Evolutionary conservation across 2,797 vertebrate species (phyloP).

Genomic region (Triplophysa bombifrons): DNA sequence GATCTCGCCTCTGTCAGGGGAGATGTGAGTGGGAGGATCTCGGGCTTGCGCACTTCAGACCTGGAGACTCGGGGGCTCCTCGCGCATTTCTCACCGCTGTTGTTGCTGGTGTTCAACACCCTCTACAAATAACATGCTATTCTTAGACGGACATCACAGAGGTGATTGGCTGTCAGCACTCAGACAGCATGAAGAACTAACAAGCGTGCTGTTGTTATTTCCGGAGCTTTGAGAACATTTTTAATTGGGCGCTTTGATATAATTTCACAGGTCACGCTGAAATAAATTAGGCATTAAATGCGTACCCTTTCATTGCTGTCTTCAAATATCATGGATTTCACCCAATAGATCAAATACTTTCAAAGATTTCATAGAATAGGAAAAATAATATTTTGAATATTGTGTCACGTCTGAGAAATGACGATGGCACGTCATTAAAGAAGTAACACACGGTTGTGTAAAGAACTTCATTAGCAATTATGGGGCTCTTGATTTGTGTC

Average conservation of each 20-base stretch:
- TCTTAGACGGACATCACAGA: conserved; percentile 45
- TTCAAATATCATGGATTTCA: conserved; percentile 27
- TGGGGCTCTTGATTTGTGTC: conserved; percentile 29
- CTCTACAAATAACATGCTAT: conserved; percentile 46
- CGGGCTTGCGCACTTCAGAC: conserved; percentile 45
- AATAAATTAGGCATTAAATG: conserved; percentile 16
- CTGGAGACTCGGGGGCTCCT: conserved; percentile 44
- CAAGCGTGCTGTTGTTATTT: conserved; percentile 25
- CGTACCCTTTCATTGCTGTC: background rate
- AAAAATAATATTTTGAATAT: background rate
- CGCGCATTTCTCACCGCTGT: conserved; percentile 20
- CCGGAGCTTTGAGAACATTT: conserved; percentile 5
- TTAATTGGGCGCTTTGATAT: conserved; percentile 27
- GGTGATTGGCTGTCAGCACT: conserved; percentile 46
- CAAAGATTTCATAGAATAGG: background rate
- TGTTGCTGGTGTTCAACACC: conserved; percentile 44
- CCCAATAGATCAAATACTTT: conserved; percentile 11
- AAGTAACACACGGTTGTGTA: conserved; percentile 34
- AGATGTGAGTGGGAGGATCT: conserved; percentile 52
- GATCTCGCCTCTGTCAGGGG: conserved; percentile 52
- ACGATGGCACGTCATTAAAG: conserved; percentile 39
- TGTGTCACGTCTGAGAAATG: conserved; percentile 28
- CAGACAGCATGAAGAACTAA: conserved; percentile 32
- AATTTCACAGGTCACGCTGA: conserved; percentile 8
- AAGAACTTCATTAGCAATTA: conserved; percentile 46